Percentiles rank a stretch among this genome's conserved stretches.
Evolutionary conservation across 2,113 vertebrate species (phyloP).

Genomic region (Heliornis fulica): DNA sequence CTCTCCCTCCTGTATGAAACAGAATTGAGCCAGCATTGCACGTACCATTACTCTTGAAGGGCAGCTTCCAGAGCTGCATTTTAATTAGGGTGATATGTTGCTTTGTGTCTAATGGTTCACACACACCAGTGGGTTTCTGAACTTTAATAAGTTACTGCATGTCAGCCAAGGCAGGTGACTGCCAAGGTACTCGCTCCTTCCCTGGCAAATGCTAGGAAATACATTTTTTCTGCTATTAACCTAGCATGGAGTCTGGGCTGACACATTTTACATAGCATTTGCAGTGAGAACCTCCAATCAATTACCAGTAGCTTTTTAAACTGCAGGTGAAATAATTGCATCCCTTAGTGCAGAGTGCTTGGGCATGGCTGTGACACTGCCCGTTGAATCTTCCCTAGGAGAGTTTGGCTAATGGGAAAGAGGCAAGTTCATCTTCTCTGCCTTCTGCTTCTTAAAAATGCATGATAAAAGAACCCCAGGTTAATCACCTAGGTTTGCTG

Average conservation of each 20-base stretch:
- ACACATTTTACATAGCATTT: background rate
- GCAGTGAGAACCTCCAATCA: background rate
- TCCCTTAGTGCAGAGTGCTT: background rate
- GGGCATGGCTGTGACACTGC: background rate
- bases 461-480: background rate
- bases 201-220: background rate
- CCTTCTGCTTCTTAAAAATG: background rate
- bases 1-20: constrained; percentile 21
- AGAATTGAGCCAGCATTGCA: background rate
- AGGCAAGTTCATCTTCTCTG: background rate
- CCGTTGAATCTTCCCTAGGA: background rate
- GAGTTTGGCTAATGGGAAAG: background rate
- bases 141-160: background rate
- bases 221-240: background rate
- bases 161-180: background rate
- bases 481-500: background rate
- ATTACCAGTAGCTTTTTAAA: background rate
- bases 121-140: background rate
- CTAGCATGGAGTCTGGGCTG: background rate
- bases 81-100: background rate
- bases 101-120: background rate
- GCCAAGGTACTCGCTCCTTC: background rate
- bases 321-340: background rate
- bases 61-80: constrained; percentile 9
- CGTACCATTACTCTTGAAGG: background rate